Percentiles rank a stretch among this genome's conserved stretches.
These are phyloP conservation scores for Xiphophorus maculatus DNA, from an alignment of 2,113 vertebrate species.

Conservation along the genomic window DNA sequence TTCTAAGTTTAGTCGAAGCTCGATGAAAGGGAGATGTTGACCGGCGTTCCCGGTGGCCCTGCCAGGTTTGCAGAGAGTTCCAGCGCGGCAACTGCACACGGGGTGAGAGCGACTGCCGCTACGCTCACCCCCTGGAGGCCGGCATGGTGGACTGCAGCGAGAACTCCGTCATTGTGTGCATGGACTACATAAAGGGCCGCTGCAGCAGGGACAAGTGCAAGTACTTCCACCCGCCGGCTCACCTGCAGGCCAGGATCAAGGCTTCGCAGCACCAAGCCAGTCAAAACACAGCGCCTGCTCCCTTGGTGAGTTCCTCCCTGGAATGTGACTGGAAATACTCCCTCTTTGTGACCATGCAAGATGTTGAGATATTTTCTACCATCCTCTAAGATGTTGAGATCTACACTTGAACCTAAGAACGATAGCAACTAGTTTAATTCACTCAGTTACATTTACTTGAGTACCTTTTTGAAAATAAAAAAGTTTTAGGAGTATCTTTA, in stretches of 20 bases:
- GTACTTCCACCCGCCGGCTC: constrained; percentile 97
- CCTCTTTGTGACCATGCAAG: background rate
- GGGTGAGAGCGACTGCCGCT: constrained; percentile 97
- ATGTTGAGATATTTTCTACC: background rate
- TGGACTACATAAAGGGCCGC: constrained; percentile 99
- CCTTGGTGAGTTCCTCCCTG: constrained; percentile 84
- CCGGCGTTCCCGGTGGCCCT: background rate
- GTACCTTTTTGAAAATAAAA: too few species aligned
- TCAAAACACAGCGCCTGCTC: constrained; percentile 85
- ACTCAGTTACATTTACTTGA: too few species aligned
- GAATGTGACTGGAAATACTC: background rate
- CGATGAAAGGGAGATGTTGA: constrained; percentile 49
- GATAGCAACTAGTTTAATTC: too few species aligned
- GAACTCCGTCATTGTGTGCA: constrained; percentile 97
- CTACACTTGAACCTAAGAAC: too few species aligned
- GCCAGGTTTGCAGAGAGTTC: constrained; percentile 96
- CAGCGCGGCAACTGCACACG: constrained; percentile 97
- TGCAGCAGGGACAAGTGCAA: constrained; percentile 99
- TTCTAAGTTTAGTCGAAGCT: constrained; percentile 45
- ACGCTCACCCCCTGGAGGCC: constrained; percentile 93
- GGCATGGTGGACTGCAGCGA: constrained; percentile 97
- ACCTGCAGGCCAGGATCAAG: constrained; percentile 98
- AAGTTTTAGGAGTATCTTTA: too few species aligned
- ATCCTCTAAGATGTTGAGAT: too few species aligned
- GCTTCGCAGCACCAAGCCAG: constrained; percentile 95